A percentile compares a stretch with the other conserved stretches of the same genome.
These are phyloP conservation scores for Cremastinae sp. DNA, from an alignment of 2,888 invertebrate genomes.

Conservation along the genomic window DNA sequence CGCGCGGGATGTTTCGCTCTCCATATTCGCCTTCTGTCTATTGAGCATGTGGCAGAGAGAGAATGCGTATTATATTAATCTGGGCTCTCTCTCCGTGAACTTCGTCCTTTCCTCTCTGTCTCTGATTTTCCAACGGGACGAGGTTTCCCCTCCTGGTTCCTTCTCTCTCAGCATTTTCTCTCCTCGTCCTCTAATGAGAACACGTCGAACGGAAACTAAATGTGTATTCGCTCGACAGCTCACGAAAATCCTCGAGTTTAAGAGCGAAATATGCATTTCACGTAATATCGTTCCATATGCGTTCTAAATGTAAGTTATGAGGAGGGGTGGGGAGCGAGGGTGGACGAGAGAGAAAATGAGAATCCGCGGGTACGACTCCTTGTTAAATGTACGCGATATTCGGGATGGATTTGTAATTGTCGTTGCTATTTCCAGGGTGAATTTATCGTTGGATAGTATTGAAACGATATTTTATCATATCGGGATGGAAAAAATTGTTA, in stretches of 20 bases:
- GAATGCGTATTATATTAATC: neutral
- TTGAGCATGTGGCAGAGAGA: neutral
- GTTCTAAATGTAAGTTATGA: conserved; percentile 12
- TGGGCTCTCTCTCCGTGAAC: conserved; percentile 1
- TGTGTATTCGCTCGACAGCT: conserved; percentile 38
- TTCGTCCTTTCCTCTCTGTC: conserved; percentile 20
- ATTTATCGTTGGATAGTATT: too few relatives aligned
- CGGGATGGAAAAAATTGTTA: too few relatives aligned
- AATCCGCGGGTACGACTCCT: neutral
- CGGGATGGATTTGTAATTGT: neutral
- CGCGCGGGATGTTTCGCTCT: neutral
- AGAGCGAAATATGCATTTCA: conserved; percentile 13
- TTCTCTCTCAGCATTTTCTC: too few relatives aligned
- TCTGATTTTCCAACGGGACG: conserved; percentile 10
- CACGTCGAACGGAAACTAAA: conserved; percentile 41
- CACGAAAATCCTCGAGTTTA: conserved; percentile 24
- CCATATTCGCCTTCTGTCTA: neutral
- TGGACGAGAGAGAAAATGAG: neutral
- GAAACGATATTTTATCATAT: too few relatives aligned
- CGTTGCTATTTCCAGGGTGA: too few relatives aligned
- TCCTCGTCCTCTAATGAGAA: conserved; percentile 22
- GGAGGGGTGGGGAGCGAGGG: neutral
- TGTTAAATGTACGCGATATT: neutral
- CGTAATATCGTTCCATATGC: too few relatives aligned
- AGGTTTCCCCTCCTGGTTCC: conserved; percentile 19